Evolutionary conservation across 2,888 invertebrate genomes (phyloP), one percentile per base, ranked within the genome.

Genomic region (Clostera curtula): DNA sequence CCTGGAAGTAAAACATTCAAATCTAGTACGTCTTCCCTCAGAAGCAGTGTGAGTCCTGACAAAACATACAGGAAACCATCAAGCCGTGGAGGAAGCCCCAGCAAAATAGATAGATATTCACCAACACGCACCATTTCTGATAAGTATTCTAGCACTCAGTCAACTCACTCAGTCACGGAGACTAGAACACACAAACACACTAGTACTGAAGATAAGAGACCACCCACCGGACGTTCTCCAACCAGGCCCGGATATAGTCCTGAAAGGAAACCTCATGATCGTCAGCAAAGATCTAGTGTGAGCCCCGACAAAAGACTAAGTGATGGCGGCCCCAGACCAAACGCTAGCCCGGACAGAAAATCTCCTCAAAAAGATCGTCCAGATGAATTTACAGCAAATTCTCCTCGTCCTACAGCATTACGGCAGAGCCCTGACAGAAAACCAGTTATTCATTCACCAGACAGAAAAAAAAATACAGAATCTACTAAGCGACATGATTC

Each of bases 11-110:
- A 74, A 40, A 79, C 76, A 2, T 79, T 76, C 28, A 77, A 74
- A 34, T 85, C 84, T 0, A 87, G 87, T 38, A 82, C 76, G 9
- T 79, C 82, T 7, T 87, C 87, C 0, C 45, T 87, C 15, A 66
- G 87, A 43, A 86, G 86, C 34, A 86, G 86, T 40, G 72, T 77
- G 2, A 85, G 85, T 38, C 85, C 85, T 11, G 85, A 85, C 25
- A 84, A 85, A 40, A 56, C 39, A 3, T 49, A 36, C 25, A 67
- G 56, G 20, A 75, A 72, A 27, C 69, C 77, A 1, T 36, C 53
- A 2, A 79, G 77, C 34, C 77, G 82, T 12, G 66, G 72, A 19
- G 59, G 60, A 4, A 79, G 79, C 31, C 61, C 62, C 1, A 56
- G 27, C 13, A 61, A 61, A 40, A 34, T 56, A n/a, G 74, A 77